Conservation (phyloP, 2,113 vertebrate genomes). For the Shinisaurus crocodilurus region DNA sequence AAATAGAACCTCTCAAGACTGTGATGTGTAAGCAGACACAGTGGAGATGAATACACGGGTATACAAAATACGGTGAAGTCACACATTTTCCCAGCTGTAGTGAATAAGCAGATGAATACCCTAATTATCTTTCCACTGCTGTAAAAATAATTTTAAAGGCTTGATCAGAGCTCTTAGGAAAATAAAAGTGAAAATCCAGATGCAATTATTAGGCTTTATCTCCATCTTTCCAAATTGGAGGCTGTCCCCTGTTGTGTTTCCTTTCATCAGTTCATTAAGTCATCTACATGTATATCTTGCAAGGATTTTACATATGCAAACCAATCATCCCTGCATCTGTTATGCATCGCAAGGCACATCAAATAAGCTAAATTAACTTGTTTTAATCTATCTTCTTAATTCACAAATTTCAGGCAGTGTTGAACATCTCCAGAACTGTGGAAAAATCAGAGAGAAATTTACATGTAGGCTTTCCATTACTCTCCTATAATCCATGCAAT, state of each 20-base stretch:
- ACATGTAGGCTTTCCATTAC: constrained; percentile 52
- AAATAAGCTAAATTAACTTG: constrained; percentile 40
- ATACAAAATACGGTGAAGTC: constrained; percentile 32
- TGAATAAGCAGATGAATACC: constrained; percentile 36
- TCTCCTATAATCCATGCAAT: constrained; percentile 54
- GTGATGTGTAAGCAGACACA: constrained; percentile 26
- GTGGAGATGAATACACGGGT: not conserved
- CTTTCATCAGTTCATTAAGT: constrained; percentile 41
- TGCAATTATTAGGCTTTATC: constrained; percentile 53
- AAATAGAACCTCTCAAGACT: constrained; percentile 26
- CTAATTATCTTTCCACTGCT: constrained; percentile 51
- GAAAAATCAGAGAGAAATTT: constrained; percentile 48
- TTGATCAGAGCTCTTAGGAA: constrained; percentile 37
- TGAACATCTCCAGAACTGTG: constrained; percentile 28
- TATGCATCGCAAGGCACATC: not conserved
- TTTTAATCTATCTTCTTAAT: constrained; percentile 36
- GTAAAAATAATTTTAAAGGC: constrained; percentile 31
- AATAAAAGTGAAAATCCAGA: constrained; percentile 47
- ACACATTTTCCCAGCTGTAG: constrained; percentile 28
- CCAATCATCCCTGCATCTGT: constrained; percentile 31
- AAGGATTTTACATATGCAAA: constrained; percentile 15
- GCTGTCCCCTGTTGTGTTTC: constrained; percentile 15
- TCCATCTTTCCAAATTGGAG: constrained; percentile 34
- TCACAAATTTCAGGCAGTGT: constrained; percentile 41
- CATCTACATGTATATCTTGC: constrained; percentile 13